Percentiles rank a stretch among this genome's conserved stretches.
Evolutionary conservation across 2,113 vertebrate genomes (phyloP).

Genomic region (Scomber japonicus): DNA sequence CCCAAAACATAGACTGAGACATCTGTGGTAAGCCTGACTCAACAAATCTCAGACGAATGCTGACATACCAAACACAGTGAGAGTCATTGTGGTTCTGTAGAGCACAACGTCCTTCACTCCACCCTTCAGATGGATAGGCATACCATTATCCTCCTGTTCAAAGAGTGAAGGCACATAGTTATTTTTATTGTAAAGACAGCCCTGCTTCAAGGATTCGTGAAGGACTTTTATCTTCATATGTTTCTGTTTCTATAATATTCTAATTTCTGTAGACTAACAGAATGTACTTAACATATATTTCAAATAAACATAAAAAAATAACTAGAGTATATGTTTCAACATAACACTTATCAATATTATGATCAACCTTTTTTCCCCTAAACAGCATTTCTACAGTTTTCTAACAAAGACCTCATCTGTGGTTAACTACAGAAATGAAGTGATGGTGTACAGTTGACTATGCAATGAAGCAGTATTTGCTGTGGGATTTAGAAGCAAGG

Average conservation of each 20-base stretch:
- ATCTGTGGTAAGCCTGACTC: constrained; percentile 41
- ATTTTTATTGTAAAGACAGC: not conserved
- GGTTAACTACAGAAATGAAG: constrained; percentile 32
- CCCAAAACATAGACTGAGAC: constrained; percentile 16
- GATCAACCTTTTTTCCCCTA: not conserved
- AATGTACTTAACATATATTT: not conserved
- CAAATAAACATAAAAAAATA: not conserved
- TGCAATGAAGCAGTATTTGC: constrained; percentile 21
- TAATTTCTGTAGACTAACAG: not conserved
- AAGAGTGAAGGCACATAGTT: constrained; percentile 1
- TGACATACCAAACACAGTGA: constrained; percentile 87
- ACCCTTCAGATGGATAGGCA: constrained; percentile 91
- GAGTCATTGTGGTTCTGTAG: constrained; percentile 84
- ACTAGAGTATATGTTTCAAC: not conserved
- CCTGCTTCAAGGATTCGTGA: not conserved
- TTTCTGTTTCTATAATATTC: not conserved
- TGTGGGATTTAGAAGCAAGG: constrained; percentile 33
- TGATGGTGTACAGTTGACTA: not conserved
- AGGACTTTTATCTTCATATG: not conserved
- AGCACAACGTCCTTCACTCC: constrained; percentile 84
- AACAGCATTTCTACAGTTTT: not conserved
- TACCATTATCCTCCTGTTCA: constrained; percentile 88
- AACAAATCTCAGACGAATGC: constrained; percentile 39
- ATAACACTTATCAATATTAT: not conserved
- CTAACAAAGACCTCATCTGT: constrained; percentile 16